These are phyloP conservation scores for Agrotis ipsilon DNA, from an alignment of 2,888 invertebrate species.

Conservation along the genomic window DNA sequence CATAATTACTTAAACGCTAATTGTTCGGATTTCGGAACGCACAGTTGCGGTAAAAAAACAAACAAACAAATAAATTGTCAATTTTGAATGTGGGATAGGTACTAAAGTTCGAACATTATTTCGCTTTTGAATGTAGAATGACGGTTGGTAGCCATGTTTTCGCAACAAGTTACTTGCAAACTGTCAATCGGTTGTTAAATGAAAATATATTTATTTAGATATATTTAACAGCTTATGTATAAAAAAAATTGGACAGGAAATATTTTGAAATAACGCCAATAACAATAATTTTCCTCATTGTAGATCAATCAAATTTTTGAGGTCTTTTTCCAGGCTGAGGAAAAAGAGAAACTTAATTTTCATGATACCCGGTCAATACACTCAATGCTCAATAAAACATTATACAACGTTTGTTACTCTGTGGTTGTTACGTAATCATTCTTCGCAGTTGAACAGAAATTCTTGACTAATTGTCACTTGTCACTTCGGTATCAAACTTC, in stretches of 20 bases:
- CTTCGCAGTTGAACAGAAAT: conserved; percentile 26
- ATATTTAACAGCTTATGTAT: neutral
- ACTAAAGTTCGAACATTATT: conserved; percentile 38
- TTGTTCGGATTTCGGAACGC: conserved; percentile 76
- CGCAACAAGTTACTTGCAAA: conserved; percentile 6
- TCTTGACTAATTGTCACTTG: conserved; percentile 57
- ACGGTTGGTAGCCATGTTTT: conserved; percentile 23
- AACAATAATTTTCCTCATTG: neutral
- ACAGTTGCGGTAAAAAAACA: conserved; percentile 52
- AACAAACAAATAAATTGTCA: conserved; percentile 52
- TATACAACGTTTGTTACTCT: neutral
- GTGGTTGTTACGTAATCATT: conserved; percentile 5
- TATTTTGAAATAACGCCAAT: neutral
- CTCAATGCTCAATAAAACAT: neutral
- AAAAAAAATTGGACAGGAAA: no score
- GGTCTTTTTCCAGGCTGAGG: neutral
- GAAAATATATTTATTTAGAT: neutral
- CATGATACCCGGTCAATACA: neutral
- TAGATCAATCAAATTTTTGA: no score
- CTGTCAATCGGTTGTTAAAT: neutral
- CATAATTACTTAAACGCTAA: conserved; percentile 84
- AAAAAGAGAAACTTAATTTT: neutral
- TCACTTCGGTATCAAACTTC: conserved; percentile 51
- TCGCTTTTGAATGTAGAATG: conserved; percentile 30
- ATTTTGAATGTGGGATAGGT: conserved; percentile 47